Evolutionary conservation across 2,113 vertebrate species (phyloP), one percentile per base, ranked within the genome.

Genomic region (Butastur rufipennis): DNA sequence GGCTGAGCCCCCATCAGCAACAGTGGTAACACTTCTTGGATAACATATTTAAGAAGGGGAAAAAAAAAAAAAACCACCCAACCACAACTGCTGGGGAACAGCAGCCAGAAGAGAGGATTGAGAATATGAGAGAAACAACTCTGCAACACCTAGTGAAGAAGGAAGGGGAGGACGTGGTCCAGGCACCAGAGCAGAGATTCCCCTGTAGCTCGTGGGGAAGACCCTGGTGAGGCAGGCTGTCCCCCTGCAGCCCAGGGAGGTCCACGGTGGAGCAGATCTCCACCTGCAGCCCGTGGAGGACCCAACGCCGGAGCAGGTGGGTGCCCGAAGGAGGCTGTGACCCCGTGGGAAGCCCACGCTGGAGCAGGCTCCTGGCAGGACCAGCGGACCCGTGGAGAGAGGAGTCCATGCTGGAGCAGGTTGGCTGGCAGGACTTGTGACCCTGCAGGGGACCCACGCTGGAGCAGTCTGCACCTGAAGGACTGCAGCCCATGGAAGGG

Each of bases 341-440:
- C 36, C 21, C 16, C 3, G 1, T 27, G 27, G 74, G n/a, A 50
- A 62, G 20, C n/a, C 58, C 4, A 9, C 2, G 0, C 36, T 52
- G 36, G 45, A 78, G 11, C 58, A 40, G 20, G 16, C n/a, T 50
- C 29, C 58, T 32, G 13, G 45, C 11, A 61, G n/a, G 15, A 38
- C 25, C 25, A 16, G 50, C 3, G 8, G 23, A 4, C 4, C 50
- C 4, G 3, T 52, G 50, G 50, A 52, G 50, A 52, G 50, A 52
- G 50, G 25, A 52, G 50, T 6, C 74, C 74, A 48, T 0, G 1
- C 20, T 11, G n/a, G 7, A 62, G n/a, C 21, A 23, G n/a, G 50
- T 52, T 27, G 27, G 0, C 50, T 52, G 50, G 14, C 8, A 26
- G 50, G 50, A 50, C 13, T 50, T 26, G 23, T 50, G 48, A 50